Conservation (phyloP, 2,797 vertebrate species). For the Sebastes steindachneri region DNA sequence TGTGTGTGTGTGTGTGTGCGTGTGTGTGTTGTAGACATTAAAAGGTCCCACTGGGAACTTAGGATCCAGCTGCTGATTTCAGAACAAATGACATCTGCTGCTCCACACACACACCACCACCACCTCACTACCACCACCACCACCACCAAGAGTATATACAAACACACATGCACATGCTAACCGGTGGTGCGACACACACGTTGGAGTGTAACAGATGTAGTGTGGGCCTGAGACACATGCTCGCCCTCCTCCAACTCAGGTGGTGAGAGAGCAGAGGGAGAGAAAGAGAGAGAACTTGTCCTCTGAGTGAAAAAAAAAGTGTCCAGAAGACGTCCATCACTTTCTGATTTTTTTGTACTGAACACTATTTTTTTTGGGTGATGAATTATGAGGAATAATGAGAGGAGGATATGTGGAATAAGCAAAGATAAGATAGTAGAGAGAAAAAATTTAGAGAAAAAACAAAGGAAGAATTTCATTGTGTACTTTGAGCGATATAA, state of each 20-base stretch:
- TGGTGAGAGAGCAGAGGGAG: constrained; percentile 41
- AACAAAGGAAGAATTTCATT: neutral
- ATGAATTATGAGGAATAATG: neutral
- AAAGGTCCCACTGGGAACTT: constrained; percentile 65
- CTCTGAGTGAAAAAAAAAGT: neutral
- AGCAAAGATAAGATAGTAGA: too few species aligned
- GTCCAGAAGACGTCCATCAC: neutral
- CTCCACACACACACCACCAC: constrained; percentile 23
- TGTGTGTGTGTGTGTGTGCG: neutral
- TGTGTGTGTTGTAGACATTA: constrained; percentile 41
- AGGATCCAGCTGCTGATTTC: constrained; percentile 76
- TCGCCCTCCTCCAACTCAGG: constrained; percentile 67
- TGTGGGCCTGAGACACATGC: constrained; percentile 72
- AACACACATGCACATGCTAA: constrained; percentile 46
- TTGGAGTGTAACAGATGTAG: constrained; percentile 66
- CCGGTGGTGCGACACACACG: constrained; percentile 38
- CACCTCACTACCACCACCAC: neutral
- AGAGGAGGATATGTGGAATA: neutral
- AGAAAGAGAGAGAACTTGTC: constrained; percentile 1
- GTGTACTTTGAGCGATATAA: neutral
- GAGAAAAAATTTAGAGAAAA: neutral
- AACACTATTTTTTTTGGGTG: neutral
- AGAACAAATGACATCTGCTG: constrained; percentile 72
- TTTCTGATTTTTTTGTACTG: neutral
- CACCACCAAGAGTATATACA: constrained; percentile 47